Base-by-base conservation (phyloP, 1,140 invertebrate genomes). In the Drosophila equinoxialis region DNA sequence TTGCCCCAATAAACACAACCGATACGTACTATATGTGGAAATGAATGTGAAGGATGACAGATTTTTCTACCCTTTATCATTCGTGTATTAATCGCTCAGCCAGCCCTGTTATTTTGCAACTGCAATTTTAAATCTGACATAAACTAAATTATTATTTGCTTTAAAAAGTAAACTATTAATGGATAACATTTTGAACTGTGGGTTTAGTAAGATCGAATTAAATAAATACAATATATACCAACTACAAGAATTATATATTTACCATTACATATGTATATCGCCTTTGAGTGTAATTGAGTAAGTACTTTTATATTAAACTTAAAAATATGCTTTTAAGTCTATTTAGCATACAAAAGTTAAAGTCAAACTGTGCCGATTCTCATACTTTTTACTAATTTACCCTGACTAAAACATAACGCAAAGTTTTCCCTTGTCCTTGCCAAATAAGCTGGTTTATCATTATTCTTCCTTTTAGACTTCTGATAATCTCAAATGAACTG, bases 11-110 rank as follows among this genome's bases (percentile, higher is more conserved):
- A 37, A 77, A 67, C 68, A 63, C 64, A 86, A 76, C 80, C 80
- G 68, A 76, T 79, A 75, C 83, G 77, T 71, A 30, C 30, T 30
- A 30, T 30, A 68, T 75, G 71, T 68, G 70, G 63, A 79, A 81
- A 72, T 67, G 79, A 83, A 77, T 78, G 84, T 83, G 65, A 80
- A 84, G 84, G 85, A 87, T 73, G 80, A 84, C 84, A 77, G 61
- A 73, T 66, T 89, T 84, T 83, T 89, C 77, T 71, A 86, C 84
- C 84, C 84, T 87, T 87, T 89, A 84, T 87, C 80, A 89, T 80
- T 75, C 77, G 81, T 89, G 80, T 89, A 89, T 87, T 87, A 80
- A 87, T 86, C 81, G 83, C 83, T 86, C 81, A 86, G 83, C 74
- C 77, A 87, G 83, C 82, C 84, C 83, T 89, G 79, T 89, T 87